Conservation (phyloP, 2,797 vertebrate species). For the Pangasius mekongensis region DNA sequence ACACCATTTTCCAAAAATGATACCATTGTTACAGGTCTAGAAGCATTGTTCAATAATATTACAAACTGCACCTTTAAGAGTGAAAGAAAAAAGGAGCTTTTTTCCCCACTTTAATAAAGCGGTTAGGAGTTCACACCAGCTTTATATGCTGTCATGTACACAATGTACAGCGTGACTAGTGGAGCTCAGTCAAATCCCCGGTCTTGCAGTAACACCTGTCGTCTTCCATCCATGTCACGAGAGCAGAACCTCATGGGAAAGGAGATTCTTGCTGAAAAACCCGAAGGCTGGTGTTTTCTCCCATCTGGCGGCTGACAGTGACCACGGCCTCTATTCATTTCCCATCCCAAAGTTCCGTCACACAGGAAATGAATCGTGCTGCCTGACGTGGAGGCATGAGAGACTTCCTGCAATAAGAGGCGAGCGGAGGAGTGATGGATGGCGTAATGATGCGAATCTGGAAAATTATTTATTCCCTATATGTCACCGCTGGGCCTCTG, state of each 20-base stretch:
- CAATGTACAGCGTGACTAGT: conserved; percentile 22
- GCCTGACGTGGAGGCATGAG: conserved; percentile 75
- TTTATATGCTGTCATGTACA: not conserved
- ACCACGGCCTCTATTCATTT: conserved; percentile 78
- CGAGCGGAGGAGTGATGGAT: conserved; percentile 65
- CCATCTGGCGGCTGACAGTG: conserved; percentile 75
- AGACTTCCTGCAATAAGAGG: conserved; percentile 72
- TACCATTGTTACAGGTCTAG: not conserved
- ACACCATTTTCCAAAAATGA: not conserved
- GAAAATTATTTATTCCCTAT: conserved; percentile 71
- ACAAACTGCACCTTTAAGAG: not conserved
- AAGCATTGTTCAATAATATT: not conserved
- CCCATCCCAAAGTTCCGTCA: conserved; percentile 66
- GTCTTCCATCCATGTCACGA: conserved; percentile 12
- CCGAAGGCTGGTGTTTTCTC: conserved; percentile 23
- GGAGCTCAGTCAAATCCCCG: conserved; percentile 24
- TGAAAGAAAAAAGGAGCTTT: not conserved
- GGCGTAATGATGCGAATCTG: conserved; percentile 71
- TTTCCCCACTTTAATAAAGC: not conserved
- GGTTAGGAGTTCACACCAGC: not conserved
- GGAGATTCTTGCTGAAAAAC: not conserved
- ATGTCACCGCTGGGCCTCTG: conserved; percentile 61
- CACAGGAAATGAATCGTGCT: conserved; percentile 78
- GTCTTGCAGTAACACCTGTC: conserved; percentile 28
- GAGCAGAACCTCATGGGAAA: conserved; percentile 6